phyloP scores from a whole-genome alignment of 2,797 vertebrate genomes.

The Heliangelus exortis region DNA sequence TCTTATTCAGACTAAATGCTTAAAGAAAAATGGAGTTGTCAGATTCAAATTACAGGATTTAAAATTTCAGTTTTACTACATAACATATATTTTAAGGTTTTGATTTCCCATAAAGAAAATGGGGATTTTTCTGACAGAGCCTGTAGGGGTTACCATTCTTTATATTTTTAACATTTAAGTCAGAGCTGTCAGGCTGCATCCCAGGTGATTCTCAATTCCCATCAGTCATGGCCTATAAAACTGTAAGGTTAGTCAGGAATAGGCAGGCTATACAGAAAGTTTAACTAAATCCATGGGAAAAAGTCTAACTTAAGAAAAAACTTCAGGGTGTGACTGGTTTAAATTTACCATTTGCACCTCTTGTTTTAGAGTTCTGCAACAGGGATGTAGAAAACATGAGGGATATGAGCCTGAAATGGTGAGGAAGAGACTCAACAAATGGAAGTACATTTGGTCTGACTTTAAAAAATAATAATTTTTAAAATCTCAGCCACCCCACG shows the following conservation, averaged over 20 bases:
- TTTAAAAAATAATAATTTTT: neutral
- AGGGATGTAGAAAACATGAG: neutral
- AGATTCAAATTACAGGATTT: slow-evolving; percentile 66
- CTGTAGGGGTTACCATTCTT: slow-evolving; percentile 50
- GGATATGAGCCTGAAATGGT: neutral
- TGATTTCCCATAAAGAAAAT: slow-evolving; percentile 67
- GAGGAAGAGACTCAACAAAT: neutral
- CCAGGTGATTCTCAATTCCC: slow-evolving; percentile 45
- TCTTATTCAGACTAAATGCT: slow-evolving; percentile 67
- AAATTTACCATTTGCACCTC: neutral
- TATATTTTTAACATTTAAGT: slow-evolving; percentile 62
- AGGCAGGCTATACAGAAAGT: neutral
- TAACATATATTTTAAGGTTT: slow-evolving; percentile 56
- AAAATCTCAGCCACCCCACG: neutral
- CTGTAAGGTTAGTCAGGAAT: slow-evolving; percentile 40
- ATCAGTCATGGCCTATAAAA: slow-evolving; percentile 31
- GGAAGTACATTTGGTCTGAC: neutral
- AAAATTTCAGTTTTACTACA: slow-evolving; percentile 65
- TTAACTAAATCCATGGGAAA: neutral
- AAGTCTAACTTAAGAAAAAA: neutral
- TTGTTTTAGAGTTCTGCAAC: neutral
- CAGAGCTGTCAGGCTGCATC: slow-evolving; percentile 57
- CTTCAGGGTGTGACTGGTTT: neutral
- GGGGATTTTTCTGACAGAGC: slow-evolving; percentile 59
- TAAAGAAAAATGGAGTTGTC: slow-evolving; percentile 72